phyloP scores from a whole-genome alignment of 2,888 invertebrate species.

The Ischnus inquisitorius region DNA sequence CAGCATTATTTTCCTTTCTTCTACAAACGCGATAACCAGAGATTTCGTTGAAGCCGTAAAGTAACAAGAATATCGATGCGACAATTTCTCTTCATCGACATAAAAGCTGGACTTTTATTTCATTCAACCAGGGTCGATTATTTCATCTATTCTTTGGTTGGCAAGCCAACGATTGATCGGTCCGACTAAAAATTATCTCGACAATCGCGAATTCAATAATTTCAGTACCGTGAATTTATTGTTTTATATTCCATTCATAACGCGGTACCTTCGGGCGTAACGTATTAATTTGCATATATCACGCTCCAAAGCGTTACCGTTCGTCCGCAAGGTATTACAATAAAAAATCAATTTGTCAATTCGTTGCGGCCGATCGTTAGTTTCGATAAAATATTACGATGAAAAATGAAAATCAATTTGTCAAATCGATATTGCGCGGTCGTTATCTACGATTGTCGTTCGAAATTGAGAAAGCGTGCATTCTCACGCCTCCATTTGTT shows the following conservation, averaged over 20 bases:
- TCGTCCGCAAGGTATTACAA: not conserved
- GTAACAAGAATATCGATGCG: not conserved
- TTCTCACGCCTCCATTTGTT: conserved; percentile 1
- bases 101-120: not conserved
- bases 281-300: conserved; percentile 9
- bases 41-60: not conserved
- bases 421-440: conserved; percentile 1
- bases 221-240: not conserved
- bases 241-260: not conserved
- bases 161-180: not conserved
- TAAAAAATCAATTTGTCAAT: not conserved
- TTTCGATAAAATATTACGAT: not conserved
- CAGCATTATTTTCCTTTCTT: conserved; percentile 32
- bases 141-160: not conserved
- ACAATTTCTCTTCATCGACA: not conserved
- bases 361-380: not conserved
- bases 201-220: not conserved
- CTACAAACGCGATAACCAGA: not conserved
- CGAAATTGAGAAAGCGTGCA: not conserved
- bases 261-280: conserved; percentile 3
- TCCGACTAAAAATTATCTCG: not conserved
- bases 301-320: not conserved
- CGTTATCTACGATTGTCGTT: conserved; percentile 3
- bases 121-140: not conserved
- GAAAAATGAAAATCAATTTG: conserved; percentile 6